Evolutionary conservation across 2,888 invertebrate genomes (phyloP).

Genomic region (Fragum sueziense): DNA sequence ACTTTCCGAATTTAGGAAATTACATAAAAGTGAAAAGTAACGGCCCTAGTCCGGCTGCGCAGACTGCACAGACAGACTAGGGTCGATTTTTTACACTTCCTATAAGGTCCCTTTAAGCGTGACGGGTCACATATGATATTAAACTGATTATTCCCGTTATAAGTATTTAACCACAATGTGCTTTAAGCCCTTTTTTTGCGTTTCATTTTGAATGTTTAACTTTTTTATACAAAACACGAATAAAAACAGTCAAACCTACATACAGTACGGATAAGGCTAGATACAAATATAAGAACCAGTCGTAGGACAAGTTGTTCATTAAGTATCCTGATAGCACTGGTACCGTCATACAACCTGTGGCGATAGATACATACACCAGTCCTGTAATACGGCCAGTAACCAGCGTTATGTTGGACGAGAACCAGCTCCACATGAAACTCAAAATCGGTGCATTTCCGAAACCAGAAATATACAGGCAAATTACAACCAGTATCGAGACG

Average conservation of each 20-base stretch:
- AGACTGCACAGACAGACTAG: too few relatives aligned
- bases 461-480: background rate
- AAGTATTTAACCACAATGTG: too few relatives aligned
- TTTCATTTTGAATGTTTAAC: too few relatives aligned
- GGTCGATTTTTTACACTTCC: too few relatives aligned
- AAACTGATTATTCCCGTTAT: too few relatives aligned
- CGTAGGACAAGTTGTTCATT: background rate
- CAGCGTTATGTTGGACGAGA: background rate
- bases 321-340: slow-evolving; percentile 5
- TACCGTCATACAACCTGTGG: slow-evolving; percentile 4
- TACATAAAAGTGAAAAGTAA: too few relatives aligned
- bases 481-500: background rate
- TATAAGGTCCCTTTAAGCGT: too few relatives aligned
- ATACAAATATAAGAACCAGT: background rate
- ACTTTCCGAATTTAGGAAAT: too few relatives aligned
- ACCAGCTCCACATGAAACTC: slow-evolving; percentile 6
- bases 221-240: background rate
- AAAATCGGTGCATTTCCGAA: slow-evolving; percentile 2
- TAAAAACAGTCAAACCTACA: background rate
- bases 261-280: background rate
- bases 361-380: slow-evolving; percentile 9
- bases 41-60: too few relatives aligned
- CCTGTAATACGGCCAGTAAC: background rate
- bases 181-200: too few relatives aligned
- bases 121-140: too few relatives aligned